Conservation (phyloP, 1,140 invertebrate genomes). For the Parapsyche elsis region DNA sequence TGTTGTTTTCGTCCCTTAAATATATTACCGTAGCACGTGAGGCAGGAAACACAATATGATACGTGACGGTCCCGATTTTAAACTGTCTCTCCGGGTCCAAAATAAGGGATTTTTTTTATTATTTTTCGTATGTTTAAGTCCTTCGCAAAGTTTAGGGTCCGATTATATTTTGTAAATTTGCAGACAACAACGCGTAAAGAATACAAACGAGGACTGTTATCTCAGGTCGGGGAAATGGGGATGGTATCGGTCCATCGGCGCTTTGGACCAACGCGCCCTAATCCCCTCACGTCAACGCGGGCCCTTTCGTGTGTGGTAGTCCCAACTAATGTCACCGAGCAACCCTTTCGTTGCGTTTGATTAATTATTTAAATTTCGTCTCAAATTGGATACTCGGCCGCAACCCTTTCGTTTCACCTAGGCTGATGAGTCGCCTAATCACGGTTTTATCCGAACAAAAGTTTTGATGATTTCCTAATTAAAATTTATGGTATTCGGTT, state of each 20-base stretch:
- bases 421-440: background rate
- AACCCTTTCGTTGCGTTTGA: conserved; percentile 16
- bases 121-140: background rate
- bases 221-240: too few species aligned
- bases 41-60: conserved; percentile 11
- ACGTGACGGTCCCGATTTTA: background rate
- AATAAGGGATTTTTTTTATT: background rate
- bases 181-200: background rate
- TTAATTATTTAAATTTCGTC: conserved; percentile 28
- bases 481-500: too few species aligned
- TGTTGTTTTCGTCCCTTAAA: too few species aligned
- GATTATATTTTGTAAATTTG: background rate
- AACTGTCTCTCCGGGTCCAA: too few species aligned
- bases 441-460: too few species aligned
- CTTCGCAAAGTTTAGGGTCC: too few species aligned
- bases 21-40: too few species aligned
- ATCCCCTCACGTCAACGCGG: background rate
- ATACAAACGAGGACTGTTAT: background rate
- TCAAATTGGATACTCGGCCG: conserved; percentile 1
- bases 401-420: background rate
- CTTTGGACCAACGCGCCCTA: background rate
- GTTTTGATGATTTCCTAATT: too few species aligned
- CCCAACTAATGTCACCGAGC: background rate
- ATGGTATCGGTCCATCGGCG: background rate
- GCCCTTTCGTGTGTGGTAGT: background rate